Conservation (phyloP, 2,113 vertebrate genomes). For the Columba livia region DNA sequence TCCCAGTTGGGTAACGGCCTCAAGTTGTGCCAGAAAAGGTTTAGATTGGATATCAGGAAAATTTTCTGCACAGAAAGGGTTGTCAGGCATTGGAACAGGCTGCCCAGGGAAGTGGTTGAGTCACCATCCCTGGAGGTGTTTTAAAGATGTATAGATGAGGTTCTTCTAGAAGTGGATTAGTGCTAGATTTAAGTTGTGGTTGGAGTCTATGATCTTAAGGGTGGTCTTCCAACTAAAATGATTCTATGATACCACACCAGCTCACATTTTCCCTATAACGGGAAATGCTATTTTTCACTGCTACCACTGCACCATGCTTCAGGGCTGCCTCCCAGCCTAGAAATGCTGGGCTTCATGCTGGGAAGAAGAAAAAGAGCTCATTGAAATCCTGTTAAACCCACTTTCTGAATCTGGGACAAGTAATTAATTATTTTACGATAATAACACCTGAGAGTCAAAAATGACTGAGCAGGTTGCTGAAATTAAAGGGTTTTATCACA, state of each 20-base stretch:
- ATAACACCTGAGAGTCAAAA: not conserved
- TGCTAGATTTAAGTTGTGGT: too few species aligned
- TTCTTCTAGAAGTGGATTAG: too few species aligned
- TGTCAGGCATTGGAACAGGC: too few species aligned
- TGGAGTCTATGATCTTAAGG: too few species aligned
- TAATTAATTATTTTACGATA: not conserved
- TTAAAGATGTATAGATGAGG: too few species aligned
- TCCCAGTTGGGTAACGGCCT: not conserved
- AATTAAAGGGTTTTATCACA: not conserved
- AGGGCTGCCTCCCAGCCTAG: not conserved
- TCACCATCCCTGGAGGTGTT: too few species aligned
- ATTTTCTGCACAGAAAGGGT: too few species aligned
- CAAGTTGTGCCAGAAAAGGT: too few species aligned
- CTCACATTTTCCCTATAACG: not conserved
- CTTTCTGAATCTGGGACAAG: not conserved
- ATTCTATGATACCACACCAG: rapidly evolving
- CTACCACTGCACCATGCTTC: not conserved
- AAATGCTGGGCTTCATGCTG: not conserved
- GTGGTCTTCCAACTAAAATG: too few species aligned
- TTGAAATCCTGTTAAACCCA: not conserved
- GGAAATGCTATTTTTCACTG: not conserved
- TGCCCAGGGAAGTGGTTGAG: too few species aligned
- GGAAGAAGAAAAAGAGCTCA: not conserved
- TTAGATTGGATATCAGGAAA: too few species aligned
- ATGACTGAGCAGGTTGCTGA: not conserved